Percentiles rank a stretch among this genome's conserved stretches.
Evolutionary conservation across 2,797 vertebrate species (phyloP).

Genomic region (Hyperoplus lanceolatus): DNA sequence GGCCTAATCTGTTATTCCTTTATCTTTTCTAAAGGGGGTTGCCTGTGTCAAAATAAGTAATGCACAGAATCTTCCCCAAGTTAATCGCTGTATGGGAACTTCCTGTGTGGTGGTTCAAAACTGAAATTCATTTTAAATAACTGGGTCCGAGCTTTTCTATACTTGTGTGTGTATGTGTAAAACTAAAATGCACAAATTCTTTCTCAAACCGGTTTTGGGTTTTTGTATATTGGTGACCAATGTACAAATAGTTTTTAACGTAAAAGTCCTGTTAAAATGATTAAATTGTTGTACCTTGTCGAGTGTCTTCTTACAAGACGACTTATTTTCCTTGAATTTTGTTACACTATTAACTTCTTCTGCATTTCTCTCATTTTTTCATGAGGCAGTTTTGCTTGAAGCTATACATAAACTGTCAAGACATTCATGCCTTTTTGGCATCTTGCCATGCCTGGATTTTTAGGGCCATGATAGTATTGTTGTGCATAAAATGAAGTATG

Average conservation of each 20-base stretch:
- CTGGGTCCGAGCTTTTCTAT: conserved; percentile 1
- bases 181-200: background rate
- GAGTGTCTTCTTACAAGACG: too few relatives aligned
- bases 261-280: background rate
- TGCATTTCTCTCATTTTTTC: background rate
- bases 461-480: too few relatives aligned
- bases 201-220: background rate
- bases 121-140: background rate
- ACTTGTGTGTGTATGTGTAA: background rate
- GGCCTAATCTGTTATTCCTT: background rate
- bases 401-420: too few relatives aligned
- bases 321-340: background rate
- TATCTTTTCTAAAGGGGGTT: background rate
- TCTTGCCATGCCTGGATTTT: background rate
- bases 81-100: conserved; percentile 29
- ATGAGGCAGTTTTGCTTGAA: background rate
- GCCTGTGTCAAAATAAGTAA: background rate
- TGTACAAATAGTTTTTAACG: conserved; percentile 1
- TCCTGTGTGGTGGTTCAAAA: conserved; percentile 31
- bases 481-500: background rate
- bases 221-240: background rate
- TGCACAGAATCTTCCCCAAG: background rate
- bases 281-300: too few relatives aligned
- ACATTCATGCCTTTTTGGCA: background rate
- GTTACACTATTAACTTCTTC: background rate